These are phyloP conservation scores for Odontomyia ornata DNA, from an alignment of 2,888 invertebrate genomes.

Conservation along the genomic window DNA sequence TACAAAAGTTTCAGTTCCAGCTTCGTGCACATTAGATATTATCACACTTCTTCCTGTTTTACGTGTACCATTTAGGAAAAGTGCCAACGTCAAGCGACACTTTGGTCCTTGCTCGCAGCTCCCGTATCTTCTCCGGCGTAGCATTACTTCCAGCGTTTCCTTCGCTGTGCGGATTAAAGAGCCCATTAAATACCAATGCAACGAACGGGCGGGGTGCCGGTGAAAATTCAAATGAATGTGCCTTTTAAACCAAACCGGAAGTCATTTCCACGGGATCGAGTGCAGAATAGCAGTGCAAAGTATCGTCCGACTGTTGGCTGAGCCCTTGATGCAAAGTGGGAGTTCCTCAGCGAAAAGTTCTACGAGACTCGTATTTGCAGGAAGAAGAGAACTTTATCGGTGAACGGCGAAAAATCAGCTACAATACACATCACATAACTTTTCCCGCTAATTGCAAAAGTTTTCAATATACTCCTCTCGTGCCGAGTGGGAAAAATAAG, in stretches of 20 bases:
- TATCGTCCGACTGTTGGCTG: not conserved
- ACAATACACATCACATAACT: slow-evolving; percentile 28
- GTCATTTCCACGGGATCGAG: slow-evolving; percentile 33
- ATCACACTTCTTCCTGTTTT: slow-evolving; percentile 20
- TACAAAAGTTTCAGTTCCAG: slow-evolving; percentile 28
- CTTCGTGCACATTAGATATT: not conserved
- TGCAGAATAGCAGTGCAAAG: slow-evolving; percentile 11
- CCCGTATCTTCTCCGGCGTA: not conserved
- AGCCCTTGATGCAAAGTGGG: not conserved
- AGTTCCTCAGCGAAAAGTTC: not conserved
- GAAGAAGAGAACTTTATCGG: slow-evolving; percentile 4
- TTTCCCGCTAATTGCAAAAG: slow-evolving; percentile 39
- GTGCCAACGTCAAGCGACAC: not conserved
- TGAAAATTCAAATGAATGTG: slow-evolving; percentile 38
- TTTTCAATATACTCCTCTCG: slow-evolving; percentile 20
- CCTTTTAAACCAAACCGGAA: slow-evolving; percentile 32
- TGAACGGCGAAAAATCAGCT: slow-evolving; percentile 9
- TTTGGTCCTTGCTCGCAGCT: not conserved
- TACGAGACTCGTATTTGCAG: not conserved
- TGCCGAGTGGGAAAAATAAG: not conserved
- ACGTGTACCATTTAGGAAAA: slow-evolving; percentile 18
- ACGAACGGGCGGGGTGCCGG: not conserved
- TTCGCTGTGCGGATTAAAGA: slow-evolving; percentile 2
- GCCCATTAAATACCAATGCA: slow-evolving; percentile 22
- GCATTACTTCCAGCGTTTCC: slow-evolving; percentile 26